These are phyloP conservation scores for Prunella himalayana DNA, from an alignment of 2,113 vertebrate species.

Conservation along the genomic window DNA sequence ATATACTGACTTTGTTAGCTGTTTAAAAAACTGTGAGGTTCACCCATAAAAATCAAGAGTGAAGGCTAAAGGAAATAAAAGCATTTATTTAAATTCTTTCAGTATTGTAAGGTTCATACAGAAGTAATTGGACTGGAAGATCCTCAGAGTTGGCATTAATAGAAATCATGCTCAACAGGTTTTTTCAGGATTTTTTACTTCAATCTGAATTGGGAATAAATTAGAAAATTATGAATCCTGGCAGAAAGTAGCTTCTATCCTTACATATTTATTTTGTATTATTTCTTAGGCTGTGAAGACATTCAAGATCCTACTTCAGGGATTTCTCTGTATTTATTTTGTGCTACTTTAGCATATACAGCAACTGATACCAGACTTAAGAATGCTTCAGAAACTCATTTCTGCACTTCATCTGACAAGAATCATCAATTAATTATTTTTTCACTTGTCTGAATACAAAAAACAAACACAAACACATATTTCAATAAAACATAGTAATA, in stretches of 20 bases:
- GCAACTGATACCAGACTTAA: not conserved
- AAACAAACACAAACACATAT: not conserved
- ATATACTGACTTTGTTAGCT: not conserved
- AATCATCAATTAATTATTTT: not conserved
- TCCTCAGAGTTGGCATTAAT: not conserved
- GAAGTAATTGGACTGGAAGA: not conserved
- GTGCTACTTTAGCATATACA: not conserved
- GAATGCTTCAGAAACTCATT: not conserved
- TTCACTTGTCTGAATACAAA: not conserved
- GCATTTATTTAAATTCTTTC: not conserved
- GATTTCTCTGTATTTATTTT: not conserved
- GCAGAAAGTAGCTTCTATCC: not conserved
- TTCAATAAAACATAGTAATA: not conserved
- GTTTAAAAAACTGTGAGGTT: not conserved
- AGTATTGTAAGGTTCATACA: not conserved
- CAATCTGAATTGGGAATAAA: not conserved
- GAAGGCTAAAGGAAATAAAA: not conserved
- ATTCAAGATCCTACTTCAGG: not conserved
- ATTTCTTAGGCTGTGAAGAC: not conserved
- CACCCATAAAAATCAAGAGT: not conserved
- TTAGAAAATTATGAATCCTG: not conserved
- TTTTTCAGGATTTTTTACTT: not conserved
- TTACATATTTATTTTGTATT: not conserved
- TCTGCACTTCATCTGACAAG: not conserved
- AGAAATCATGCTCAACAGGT: not conserved